A percentile compares a stretch with the other conserved stretches of the same genome.
These are phyloP conservation scores for Pseudorhiza aurosa DNA, from an alignment of 30 jellyfish, hydroid and myxozoan genomes.

Conservation along the genomic window DNA sequence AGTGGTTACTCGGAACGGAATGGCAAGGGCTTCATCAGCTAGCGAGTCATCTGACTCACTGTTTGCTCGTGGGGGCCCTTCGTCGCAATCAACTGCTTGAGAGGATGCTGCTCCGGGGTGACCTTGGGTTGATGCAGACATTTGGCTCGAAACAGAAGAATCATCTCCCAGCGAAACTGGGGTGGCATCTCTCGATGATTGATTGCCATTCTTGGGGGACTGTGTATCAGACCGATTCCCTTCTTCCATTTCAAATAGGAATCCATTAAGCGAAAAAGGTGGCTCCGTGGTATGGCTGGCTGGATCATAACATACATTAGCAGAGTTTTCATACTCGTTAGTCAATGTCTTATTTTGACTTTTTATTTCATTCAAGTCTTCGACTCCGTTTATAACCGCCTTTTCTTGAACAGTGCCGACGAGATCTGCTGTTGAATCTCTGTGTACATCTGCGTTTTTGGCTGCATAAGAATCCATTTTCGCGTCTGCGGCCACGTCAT, in stretches of 20 bases:
- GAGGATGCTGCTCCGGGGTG: conserved; percentile 32
- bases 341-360: no score
- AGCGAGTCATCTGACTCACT: background rate
- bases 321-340: background rate
- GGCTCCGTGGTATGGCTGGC: background rate
- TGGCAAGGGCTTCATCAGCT: background rate
- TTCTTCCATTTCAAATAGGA: background rate
- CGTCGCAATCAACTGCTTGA: background rate
- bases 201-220: background rate
- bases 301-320: background rate
- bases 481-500: background rate
- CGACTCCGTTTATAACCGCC: no score
- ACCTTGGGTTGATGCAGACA: conserved; percentile 10
- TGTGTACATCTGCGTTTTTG: background rate
- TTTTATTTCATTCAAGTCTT: no score
- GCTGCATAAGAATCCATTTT: no score
- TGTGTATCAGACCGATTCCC: background rate
- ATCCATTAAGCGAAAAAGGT: background rate
- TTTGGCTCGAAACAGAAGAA: conserved; percentile 25
- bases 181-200: conserved; percentile 31
- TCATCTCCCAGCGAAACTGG: conserved; percentile 35
- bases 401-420: background rate
- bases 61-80: background rate
- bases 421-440: background rate
- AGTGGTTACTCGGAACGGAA: background rate